Base-by-base conservation (phyloP, 2,113 vertebrate species). In the Urocitellus parryii region DNA sequence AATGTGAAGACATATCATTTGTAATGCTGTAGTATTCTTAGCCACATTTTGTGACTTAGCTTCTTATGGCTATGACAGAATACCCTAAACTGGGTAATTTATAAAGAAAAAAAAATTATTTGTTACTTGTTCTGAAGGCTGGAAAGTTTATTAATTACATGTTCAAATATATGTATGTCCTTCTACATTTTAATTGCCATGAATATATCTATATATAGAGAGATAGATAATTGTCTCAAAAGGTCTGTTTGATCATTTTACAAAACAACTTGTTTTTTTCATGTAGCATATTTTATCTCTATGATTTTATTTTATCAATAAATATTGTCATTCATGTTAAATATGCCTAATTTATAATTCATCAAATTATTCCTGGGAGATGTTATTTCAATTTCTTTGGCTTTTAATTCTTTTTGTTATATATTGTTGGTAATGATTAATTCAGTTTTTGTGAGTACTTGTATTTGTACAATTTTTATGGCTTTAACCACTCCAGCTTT, bases 231-330 rank as follows among this genome's bases (percentile, higher is more conserved):
- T 61, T 80, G n/a, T 83, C 67, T 95, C 13, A 93, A 4, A 88
- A 84, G 11, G 5, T 34, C 2, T 65, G 13, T 1, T 76, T 90
- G 16, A 29, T 61, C 87, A 73, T 88, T 74, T 88, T 45, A 22
- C 1, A 70, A 79, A 37, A 76, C 27, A 53, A 4, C 4, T 20
- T 73, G 8, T 4, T 24, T 67, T 45, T 82, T 80, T 78, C 37
- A 86, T 83, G 22, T 37, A 67, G 10, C 1, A 39, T 16, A 61
- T 68, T 80, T 90, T 83, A 24, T 29, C 2, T 32, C 79, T 12
- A 51, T 68, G 2, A 79, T 88, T 93, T 92, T 88, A 42, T 91
- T 95, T 90, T 42, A 39, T 83, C 20, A 67, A 88, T 74, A 82
- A 74, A 12, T 32, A 51, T 65, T 8, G 4, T 37, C 74, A 70